Evolutionary conservation across 2,888 invertebrate species (phyloP), one percentile per base, ranked within the genome.

Genomic region (Mesopsocus fuscifrons): DNA sequence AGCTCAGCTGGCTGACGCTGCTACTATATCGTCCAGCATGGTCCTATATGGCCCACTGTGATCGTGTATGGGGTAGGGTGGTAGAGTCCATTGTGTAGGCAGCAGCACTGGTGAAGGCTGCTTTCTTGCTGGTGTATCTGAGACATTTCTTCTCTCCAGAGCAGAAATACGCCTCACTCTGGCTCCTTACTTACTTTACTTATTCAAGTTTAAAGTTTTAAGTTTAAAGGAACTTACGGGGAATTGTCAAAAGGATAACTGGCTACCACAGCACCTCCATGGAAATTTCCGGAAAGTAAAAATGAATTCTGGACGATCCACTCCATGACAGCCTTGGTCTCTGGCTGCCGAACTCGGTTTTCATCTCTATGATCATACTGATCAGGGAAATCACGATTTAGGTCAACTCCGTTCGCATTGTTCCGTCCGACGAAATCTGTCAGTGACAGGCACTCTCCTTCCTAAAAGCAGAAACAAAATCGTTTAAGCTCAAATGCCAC

Each of bases 201-300:
- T n/a, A n/a, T n/a, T n/a, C n/a, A n/a, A n/a, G n/a, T n/a, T n/a
- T n/a, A n/a, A n/a, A n/a, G n/a, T n/a, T n/a, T n/a, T n/a, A n/a
- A n/a, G n/a, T n/a, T n/a, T n/a, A n/a, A n/a, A n/a, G n/a, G n/a
- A 26, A 59, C 61, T 62, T 64, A 82, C 83, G 68, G 69, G 13
- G 80, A 77, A 59, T 88, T 80, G 61, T 92, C 95, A 56, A 73
- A 99, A 0, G 98, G 98, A 63, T 95, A 98, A 60, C 95, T 97
- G 42, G 94, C 95, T 2, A 98, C 97, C 1, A 98, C 69, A 26
- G 95, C 89, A 2, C 94, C 94, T n/a, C 91, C 94, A 58, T 94
- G 94, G 41, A 94, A 68, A 61, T 94, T 95, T 2, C 84, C 92
- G 0, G 92, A 94, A 41, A 94, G 66, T 23, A 92, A 91, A 59